These are phyloP conservation scores for Elanus axillaris DNA, from an alignment of 2,113 vertebrate species.

Conservation along the genomic window DNA sequence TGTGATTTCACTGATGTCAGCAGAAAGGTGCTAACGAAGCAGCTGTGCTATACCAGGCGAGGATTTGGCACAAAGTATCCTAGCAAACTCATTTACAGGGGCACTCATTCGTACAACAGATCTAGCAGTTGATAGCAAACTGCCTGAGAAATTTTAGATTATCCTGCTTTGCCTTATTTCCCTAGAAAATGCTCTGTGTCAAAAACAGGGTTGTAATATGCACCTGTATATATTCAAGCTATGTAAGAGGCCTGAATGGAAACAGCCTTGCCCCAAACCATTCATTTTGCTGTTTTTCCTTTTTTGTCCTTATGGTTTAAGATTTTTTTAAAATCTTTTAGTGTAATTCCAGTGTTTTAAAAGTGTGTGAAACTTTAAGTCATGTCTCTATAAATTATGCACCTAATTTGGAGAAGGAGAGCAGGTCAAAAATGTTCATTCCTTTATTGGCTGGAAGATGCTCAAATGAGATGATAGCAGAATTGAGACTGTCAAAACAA, in stretches of 20 bases:
- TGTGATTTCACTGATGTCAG: background rate
- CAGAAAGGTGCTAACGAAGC: background rate
- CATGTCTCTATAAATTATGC: background rate
- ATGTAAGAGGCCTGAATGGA: background rate
- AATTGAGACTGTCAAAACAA: background rate
- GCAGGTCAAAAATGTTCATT: background rate
- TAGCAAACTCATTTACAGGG: background rate
- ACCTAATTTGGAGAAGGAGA: background rate
- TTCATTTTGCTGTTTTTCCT: background rate
- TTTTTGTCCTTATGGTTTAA: background rate
- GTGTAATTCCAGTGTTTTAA: background rate
- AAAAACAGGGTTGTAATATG: background rate
- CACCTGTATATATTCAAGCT: background rate
- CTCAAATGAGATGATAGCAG: background rate
- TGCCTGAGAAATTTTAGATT: background rate
- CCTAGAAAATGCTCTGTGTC: background rate
- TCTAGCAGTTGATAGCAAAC: background rate
- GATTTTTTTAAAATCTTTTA: background rate
- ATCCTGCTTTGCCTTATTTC: background rate
- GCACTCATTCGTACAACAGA: background rate
- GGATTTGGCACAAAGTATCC: background rate
- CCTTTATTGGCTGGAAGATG: background rate
- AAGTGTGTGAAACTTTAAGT: background rate
- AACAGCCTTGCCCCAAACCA: background rate
- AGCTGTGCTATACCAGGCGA: background rate